Conservation (phyloP, 92 coral and sea anemone genomes). For the Palythoa heliodiscus region DNA sequence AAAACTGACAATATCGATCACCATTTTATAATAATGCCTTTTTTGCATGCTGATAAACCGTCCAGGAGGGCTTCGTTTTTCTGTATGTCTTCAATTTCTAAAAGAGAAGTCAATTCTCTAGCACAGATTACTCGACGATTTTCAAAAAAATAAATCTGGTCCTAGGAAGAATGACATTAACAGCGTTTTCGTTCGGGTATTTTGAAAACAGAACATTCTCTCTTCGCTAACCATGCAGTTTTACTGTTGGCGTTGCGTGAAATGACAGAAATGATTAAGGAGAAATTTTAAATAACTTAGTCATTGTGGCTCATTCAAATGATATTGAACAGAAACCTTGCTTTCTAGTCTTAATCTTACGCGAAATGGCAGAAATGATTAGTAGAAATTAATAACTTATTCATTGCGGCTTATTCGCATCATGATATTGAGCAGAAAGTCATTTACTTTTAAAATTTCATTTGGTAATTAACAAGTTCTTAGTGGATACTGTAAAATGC, state of each 20-base stretch:
- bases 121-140: neutral
- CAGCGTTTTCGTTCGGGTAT: neutral
- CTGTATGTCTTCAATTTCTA: neutral
- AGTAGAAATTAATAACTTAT: neutral
- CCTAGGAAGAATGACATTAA: neutral
- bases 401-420: neutral
- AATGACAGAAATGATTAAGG: neutral
- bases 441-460: neutral
- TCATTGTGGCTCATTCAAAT: neutral
- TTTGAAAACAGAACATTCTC: neutral
- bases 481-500: neutral
- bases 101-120: neutral
- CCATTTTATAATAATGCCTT: neutral
- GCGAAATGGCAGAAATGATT: constrained; percentile 8
- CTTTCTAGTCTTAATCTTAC: neutral
- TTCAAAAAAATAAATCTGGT: neutral
- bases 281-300: neutral
- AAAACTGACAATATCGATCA: neutral
- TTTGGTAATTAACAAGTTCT: neutral
- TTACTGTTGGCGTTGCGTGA: constrained; percentile 12
- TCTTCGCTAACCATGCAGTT: neutral
- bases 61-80: neutral
- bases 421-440: neutral
- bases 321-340: neutral
- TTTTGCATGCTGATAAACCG: neutral